Evolutionary conservation across 1,140 invertebrate species (phyloP), one percentile per base, ranked within the genome.

Genomic region (Phymorhynchus buccinoides): DNA sequence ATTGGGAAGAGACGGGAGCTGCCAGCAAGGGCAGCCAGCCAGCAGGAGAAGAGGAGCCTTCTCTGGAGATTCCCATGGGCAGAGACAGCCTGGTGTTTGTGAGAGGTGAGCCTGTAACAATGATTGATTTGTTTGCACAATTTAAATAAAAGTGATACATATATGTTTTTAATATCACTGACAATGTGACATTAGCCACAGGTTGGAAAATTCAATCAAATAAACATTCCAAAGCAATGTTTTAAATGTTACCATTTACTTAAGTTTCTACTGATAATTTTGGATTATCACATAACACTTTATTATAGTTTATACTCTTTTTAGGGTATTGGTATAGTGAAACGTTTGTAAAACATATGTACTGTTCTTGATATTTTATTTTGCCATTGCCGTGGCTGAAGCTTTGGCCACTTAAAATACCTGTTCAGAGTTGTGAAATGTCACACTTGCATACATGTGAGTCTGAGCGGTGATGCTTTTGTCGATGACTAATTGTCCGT

Each of bases 1-100:
- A 37, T 30, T 32, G 41, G 3, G 4, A 14, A 32, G 56, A n/a
- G 41, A n/a, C 32, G n/a, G 32, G 32, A 27, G 16, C 7, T 27
- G 14, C 14, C 22, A 22, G 1, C 18, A 78, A 30, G 27, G 22
- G 12, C 0, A 30, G 16, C 30, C 77, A 9, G 27, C 14, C 37
- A 37, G 9, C 35, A 27, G 37, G 3, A 9, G 77, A 79, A 48
- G 77, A 79, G 7, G 44, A 79, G 3, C 3, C 27, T 22, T 4
- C 62, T 35, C 66, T 83, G 27, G 81, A 71, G 66, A 83, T 83
- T 30, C 81, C 81, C 41, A 39, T 66, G 41, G 81, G 81, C 42
- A 83, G 66, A 62, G 81, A 83, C 62, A 66, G 37, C 39, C 14
- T 82, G 35, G 52, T 56, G 16, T 68, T 42, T 82, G 62, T 82